A percentile compares a stretch with the other conserved stretches of the same genome.
These are phyloP conservation scores for Gadopsis marmoratus DNA, from an alignment of 2,797 vertebrate species.

Conservation along the genomic window DNA sequence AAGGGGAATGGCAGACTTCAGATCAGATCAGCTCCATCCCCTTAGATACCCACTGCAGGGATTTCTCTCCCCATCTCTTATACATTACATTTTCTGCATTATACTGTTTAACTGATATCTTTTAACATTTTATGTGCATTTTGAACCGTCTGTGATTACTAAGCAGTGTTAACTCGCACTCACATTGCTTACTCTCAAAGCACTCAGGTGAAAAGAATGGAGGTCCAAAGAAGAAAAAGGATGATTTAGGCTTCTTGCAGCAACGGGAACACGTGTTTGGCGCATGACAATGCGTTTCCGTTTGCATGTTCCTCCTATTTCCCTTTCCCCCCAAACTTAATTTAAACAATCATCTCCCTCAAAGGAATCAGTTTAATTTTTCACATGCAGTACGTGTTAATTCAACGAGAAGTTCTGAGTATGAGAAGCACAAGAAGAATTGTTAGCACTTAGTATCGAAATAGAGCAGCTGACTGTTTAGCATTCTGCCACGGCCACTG, in stretches of 20 bases:
- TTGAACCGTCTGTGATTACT: conserved; percentile 24
- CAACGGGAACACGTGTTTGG: conserved; percentile 10
- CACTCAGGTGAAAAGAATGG: conserved; percentile 26
- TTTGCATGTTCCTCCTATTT: neutral
- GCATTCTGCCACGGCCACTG: conserved; percentile 14
- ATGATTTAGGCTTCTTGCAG: conserved; percentile 8
- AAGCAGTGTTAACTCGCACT: conserved; percentile 25
- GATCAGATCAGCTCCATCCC: conserved; percentile 54
- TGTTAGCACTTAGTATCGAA: conserved; percentile 36
- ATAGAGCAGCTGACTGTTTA: conserved; percentile 33
- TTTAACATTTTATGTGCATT: conserved; percentile 16
- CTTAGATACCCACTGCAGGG: conserved; percentile 31
- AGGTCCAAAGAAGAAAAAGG: neutral
- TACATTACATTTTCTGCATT: conserved; percentile 27
- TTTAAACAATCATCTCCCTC: conserved; percentile 41
- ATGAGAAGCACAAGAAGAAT: conserved; percentile 1
- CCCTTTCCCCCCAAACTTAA: conserved; percentile 2
- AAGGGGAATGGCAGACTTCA: conserved; percentile 55
- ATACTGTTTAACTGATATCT: conserved; percentile 10
- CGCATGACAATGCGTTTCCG: neutral
- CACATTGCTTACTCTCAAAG: conserved; percentile 29
- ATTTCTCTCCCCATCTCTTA: conserved; percentile 34
- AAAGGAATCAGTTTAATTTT: conserved; percentile 22
- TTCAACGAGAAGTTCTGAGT: conserved; percentile 28
- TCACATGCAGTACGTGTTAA: conserved; percentile 1